phyloP scores from a whole-genome alignment of 2,888 invertebrate species.

The Nemapogon koenigi region DNA sequence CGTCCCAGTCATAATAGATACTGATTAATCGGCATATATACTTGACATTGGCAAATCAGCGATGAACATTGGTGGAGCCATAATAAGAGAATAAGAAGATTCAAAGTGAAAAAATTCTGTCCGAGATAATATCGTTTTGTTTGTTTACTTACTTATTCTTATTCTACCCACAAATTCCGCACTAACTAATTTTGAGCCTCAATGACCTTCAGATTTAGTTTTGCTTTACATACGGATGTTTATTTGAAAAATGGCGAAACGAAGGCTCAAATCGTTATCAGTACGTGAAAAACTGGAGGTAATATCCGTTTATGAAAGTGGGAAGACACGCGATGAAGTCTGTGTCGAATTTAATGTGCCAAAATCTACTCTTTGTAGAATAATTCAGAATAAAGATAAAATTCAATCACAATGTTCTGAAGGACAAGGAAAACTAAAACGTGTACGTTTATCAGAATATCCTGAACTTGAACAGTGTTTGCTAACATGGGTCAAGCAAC shows the following conservation, averaged over 20 bases:
- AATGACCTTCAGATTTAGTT: constrained; percentile 9
- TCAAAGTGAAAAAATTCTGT: no score
- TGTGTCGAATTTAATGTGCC: constrained; percentile 18
- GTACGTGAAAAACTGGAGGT: constrained; percentile 11
- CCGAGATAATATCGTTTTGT: no score
- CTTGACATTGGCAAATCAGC: no score
- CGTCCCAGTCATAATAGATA: no score
- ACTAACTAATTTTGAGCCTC: no score
- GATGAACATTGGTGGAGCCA: no score
- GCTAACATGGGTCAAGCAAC: constrained; percentile 9
- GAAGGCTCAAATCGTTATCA: constrained; percentile 11
- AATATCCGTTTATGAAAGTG: constrained; percentile 8
- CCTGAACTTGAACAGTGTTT: constrained; percentile 13
- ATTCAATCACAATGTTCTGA: constrained; percentile 6
- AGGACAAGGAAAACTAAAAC: constrained; percentile 7
- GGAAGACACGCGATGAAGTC: constrained; percentile 12
- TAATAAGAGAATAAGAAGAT: no score
- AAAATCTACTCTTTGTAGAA: constrained; percentile 18
- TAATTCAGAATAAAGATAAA: constrained; percentile 14
- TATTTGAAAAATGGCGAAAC: constrained; percentile 12
- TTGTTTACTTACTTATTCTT: constrained; percentile 8
- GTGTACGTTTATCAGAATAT: constrained; percentile 12
- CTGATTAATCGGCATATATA: no score
- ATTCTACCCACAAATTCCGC: constrained; percentile 12
- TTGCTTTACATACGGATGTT: constrained; percentile 11